phyloP scores from a whole-genome alignment of 2,888 invertebrate genomes.

The Archips xylosteana region DNA sequence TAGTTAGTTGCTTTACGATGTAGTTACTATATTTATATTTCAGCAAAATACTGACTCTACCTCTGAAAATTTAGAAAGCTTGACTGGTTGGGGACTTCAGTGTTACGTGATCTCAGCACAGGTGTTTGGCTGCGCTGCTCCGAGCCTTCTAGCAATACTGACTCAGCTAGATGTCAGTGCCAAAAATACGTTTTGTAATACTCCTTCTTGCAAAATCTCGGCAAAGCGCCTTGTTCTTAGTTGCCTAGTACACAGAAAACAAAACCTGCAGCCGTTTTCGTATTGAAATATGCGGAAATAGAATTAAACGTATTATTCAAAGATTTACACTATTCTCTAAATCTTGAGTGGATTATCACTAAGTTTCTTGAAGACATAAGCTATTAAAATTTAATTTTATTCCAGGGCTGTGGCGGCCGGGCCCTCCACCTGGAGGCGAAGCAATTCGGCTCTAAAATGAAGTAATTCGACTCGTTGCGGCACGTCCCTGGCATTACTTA shows the following conservation, averaged over 20 bases:
- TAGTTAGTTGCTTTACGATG: too few species aligned
- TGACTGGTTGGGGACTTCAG: conserved; percentile 34
- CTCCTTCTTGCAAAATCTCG: conserved; percentile 12
- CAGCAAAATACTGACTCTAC: not conserved
- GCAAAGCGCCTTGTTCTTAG: not conserved
- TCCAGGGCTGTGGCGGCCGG: conserved; percentile 39
- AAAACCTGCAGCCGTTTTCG: not conserved
- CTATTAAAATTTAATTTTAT: conserved; percentile 60
- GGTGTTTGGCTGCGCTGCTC: conserved; percentile 67
- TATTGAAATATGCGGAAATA: too few species aligned
- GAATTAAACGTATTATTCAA: not conserved
- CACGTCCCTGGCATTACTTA: conserved; percentile 78
- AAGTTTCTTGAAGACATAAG: conserved; percentile 45
- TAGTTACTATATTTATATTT: not conserved
- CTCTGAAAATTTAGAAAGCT: conserved; percentile 4
- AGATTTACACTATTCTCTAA: not conserved
- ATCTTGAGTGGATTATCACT: conserved; percentile 10
- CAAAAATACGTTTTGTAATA: conserved; percentile 51
- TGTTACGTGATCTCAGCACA: conserved; percentile 58
- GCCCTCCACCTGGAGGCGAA: conserved; percentile 64
- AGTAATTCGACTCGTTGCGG: conserved; percentile 74
- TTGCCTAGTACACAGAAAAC: conserved; percentile 4
- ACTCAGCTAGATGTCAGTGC: conserved; percentile 62
- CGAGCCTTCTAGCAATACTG: conserved; percentile 59
- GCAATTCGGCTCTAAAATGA: conserved; percentile 59